Evolutionary conservation across 1,140 invertebrate genomes (phyloP).

Genomic region (Meloidogyne chitwoodi): DNA sequence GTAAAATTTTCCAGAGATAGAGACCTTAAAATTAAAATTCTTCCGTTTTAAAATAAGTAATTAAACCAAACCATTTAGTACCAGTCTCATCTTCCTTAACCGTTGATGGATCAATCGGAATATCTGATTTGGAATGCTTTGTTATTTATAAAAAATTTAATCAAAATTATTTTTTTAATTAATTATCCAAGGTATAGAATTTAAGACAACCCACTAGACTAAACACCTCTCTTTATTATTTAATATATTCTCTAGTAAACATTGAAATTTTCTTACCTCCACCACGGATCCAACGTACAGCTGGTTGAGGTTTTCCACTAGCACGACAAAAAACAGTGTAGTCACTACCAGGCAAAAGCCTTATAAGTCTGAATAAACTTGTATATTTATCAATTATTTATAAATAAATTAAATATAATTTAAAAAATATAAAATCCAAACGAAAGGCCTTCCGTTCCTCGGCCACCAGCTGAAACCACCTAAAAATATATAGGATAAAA

Average conservation of each 20-base stretch:
- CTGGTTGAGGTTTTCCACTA: slow-evolving; percentile 48
- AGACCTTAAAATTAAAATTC: slow-evolving; percentile 38
- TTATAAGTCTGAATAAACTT: slow-evolving; percentile 34
- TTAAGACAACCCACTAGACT: no score
- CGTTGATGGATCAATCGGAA: slow-evolving; percentile 57
- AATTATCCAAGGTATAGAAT: no score
- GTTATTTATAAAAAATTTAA: no score
- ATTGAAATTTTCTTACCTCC: no score
- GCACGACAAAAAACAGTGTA: slow-evolving; percentile 58
- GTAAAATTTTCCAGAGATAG: slow-evolving; percentile 53
- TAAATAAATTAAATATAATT: no score
- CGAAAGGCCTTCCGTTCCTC: slow-evolving; percentile 45
- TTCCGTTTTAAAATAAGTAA: background rate
- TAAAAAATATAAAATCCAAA: background rate
- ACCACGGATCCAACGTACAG: slow-evolving; percentile 57
- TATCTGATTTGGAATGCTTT: no score
- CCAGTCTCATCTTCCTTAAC: slow-evolving; percentile 34
- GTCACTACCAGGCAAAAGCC: slow-evolving; percentile 54
- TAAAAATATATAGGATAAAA: background rate
- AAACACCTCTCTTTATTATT: no score
- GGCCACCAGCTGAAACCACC: slow-evolving; percentile 52
- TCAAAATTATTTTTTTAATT: no score
- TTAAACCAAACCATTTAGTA: slow-evolving; percentile 4
- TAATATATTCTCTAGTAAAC: no score
- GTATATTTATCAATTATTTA: no score